Evolutionary conservation across 1,140 invertebrate species (phyloP), one percentile per base, ranked within the genome.

Genomic region (Argopecten irradians): DNA sequence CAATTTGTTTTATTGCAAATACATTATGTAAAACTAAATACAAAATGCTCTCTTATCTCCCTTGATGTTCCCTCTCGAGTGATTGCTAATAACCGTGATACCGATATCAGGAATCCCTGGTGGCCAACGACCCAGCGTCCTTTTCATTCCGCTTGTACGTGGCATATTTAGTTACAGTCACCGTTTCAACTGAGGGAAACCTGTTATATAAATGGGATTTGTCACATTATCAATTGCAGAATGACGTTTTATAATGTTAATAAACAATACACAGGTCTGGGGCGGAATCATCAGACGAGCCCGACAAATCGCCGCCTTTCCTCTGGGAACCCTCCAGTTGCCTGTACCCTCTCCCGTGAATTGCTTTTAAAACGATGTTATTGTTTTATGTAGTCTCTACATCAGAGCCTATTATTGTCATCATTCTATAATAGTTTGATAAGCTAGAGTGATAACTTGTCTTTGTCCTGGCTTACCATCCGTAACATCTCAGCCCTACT

Each of bases 21-120:
- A 71, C 55, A 71, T 71, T 71, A 71, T 71, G 55, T 71, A 71
- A 71, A 71, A 71, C 55, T 71, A 71, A 71, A 71, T 71, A 71
- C 55, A 71, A 71, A 71, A 71, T 71, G 55, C 55, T 71, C 55
- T 71, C 55, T 71, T 71, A 71, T 71, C 55, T 71, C 55, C 55
- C 55, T 71, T 71, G 55, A 71, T 71, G 55, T 71, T 28, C 55
- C 55, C 55, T 71, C 55, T 71, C 55, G 55, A 71, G 55, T 71
- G 55, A n/a, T 71, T 71, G 55, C 55, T 71, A 71, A 71, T 71
- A 71, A 71, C 55, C 55, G 55, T 71, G 55, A 71, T 28, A 71
- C 55, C 55, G 55, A 71, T 71, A 71, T 22, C 55, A 71, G 55
- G 28, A n/a, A n/a, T 71, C 55, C 55, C 55, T 71, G 55, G 55